These are phyloP conservation scores for Amphiduros pacificus DNA, from an alignment of 2,888 invertebrate genomes.

Conservation along the genomic window DNA sequence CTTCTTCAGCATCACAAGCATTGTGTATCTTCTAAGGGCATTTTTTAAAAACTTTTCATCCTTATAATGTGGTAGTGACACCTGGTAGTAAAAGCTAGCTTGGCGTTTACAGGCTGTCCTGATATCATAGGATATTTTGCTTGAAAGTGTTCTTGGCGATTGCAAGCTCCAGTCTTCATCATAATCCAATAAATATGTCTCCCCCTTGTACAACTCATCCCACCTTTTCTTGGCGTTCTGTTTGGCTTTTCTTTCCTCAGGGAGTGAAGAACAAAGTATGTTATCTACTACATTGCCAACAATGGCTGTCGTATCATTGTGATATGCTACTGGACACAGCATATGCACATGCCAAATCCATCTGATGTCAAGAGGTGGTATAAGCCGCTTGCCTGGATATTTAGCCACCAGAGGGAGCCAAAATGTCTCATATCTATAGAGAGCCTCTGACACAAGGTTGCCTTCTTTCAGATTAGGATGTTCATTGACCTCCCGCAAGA, in stretches of 20 bases:
- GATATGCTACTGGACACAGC: constrained; percentile 48
- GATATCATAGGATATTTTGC: constrained; percentile 47
- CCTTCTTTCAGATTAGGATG: constrained; percentile 39
- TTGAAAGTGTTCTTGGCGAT: too few species aligned
- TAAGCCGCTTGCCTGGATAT: constrained; percentile 42
- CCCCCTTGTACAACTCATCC: constrained; percentile 24
- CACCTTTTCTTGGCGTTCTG: constrained; percentile 41
- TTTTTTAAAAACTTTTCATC: constrained; percentile 57
- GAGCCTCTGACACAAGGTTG: too few species aligned
- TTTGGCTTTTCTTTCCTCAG: constrained; percentile 39
- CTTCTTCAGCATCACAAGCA: constrained; percentile 56
- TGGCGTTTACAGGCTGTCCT: constrained; percentile 58
- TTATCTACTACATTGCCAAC: constrained; percentile 57
- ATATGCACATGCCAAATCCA: constrained; percentile 62
- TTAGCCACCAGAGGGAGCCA: constrained; percentile 61
- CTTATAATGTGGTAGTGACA: constrained; percentile 61
- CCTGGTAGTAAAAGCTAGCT: constrained; percentile 61
- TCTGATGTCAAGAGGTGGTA: constrained; percentile 62
- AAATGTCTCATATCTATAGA: constrained; percentile 49
- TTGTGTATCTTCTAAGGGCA: constrained; percentile 56
- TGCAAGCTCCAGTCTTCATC: background rate
- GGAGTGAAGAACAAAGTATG: constrained; percentile 45
- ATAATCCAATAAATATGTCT: constrained; percentile 7
- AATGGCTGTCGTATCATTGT: constrained; percentile 41
- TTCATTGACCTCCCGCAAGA: constrained; percentile 43